Conservation (phyloP, 2,113 vertebrate genomes). For the Centropristis striata region DNA sequence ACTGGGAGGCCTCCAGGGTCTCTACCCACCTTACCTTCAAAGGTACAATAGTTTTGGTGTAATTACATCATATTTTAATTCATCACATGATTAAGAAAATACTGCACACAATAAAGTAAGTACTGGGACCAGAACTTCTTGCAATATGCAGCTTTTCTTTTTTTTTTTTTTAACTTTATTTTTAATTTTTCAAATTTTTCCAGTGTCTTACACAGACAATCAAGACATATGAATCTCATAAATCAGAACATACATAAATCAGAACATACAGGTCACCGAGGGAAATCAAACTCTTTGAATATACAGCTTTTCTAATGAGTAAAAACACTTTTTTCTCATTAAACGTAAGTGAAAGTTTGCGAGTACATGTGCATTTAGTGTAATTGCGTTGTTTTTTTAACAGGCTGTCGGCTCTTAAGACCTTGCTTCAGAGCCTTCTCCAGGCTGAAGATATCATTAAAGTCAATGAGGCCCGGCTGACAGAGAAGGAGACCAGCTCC, state of each 20-base stretch:
- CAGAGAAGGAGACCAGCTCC: conserved; percentile 94
- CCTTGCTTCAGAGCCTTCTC: conserved; percentile 88
- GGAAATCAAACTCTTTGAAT: no score
- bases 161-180: no score
- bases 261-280: no score
- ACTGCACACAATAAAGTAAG: not conserved
- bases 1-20: conserved; percentile 90
- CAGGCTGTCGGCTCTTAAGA: conserved; percentile 89
- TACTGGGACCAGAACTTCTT: not conserved
- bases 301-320: no score
- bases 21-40: conserved; percentile 90
- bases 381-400: conserved; percentile 27
- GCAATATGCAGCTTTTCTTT: not conserved
- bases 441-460: conserved; percentile 93
- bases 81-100: not conserved
- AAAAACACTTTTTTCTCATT: not conserved
- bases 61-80: not conserved
- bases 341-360: no score
- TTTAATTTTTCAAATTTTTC: no score
- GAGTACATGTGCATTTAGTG: not conserved
- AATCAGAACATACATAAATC: no score
- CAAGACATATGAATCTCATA: no score
- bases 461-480: conserved; percentile 94
- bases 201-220: no score
- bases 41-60: conserved; percentile 82